Evolutionary conservation across 2,888 invertebrate genomes (phyloP).

Genomic region (Orthosia incerta): DNA sequence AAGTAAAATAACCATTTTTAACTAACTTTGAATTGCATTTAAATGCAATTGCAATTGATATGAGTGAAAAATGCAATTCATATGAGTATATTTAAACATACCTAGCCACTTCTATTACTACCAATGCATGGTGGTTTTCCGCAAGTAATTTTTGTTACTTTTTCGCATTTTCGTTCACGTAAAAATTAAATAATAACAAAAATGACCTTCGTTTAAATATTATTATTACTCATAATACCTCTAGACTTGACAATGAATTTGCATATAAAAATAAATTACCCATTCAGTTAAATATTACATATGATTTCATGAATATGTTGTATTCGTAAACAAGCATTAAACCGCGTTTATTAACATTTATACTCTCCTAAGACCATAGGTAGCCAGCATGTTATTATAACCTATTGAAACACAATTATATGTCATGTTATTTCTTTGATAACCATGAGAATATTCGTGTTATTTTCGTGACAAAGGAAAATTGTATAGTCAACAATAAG

Average conservation of each 20-base stretch:
- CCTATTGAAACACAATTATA: constrained; percentile 43
- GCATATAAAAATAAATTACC: constrained; percentile 21
- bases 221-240: not conserved
- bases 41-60: too few species aligned
- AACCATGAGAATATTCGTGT: constrained; percentile 52
- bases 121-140: not conserved
- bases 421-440: constrained; percentile 33
- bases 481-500: constrained; percentile 49
- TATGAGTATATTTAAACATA: not conserved
- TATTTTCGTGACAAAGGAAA: constrained; percentile 59
- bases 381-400: constrained; percentile 7
- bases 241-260: constrained; percentile 4
- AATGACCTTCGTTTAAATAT: constrained; percentile 1
- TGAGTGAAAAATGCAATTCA: too few species aligned
- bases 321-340: constrained; percentile 3
- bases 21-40: too few species aligned
- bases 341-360: constrained; percentile 3
- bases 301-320: constrained; percentile 3
- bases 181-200: not conserved
- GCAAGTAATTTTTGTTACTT: not conserved
- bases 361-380: not conserved
- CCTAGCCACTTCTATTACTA: too few species aligned
- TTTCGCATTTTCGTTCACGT: constrained; percentile 2
- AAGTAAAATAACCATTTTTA: not conserved
- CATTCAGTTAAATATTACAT: constrained; percentile 8